Evolutionary conservation across 2,113 vertebrate genomes (phyloP).

Genomic region (Neomonachus schauinslandi): DNA sequence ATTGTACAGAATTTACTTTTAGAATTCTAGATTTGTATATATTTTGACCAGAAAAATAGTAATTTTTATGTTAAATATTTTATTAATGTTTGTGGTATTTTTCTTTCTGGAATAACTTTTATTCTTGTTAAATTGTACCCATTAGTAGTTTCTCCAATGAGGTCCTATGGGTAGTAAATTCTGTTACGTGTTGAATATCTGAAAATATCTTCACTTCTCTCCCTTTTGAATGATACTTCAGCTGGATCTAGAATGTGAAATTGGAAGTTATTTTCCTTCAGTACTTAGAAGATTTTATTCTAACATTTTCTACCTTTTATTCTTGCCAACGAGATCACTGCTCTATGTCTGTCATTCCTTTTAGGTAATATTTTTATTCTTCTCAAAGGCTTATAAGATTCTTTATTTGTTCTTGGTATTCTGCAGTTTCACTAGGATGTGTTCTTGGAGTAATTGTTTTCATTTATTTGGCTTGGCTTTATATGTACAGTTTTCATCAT

Average conservation of each 20-base stretch:
- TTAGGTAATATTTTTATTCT: background rate
- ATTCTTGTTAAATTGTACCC: background rate
- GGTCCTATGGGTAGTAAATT: background rate
- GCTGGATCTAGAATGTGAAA: background rate
- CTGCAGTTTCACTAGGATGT: background rate
- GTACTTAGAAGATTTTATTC: background rate
- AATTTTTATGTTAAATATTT: background rate
- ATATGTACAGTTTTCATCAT: background rate
- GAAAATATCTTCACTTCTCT: background rate
- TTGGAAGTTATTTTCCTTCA: background rate
- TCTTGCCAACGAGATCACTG: background rate
- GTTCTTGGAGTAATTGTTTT: background rate
- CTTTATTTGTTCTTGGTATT: background rate
- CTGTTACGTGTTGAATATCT: background rate
- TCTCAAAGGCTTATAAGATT: background rate
- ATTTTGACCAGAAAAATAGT: background rate
- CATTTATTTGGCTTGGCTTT: background rate
- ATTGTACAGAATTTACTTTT: background rate
- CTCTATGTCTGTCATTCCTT: background rate
- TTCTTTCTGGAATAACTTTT: background rate
- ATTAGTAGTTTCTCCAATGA: background rate
- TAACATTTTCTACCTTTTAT: background rate
- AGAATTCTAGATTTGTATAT: background rate
- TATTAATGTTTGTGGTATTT: background rate
- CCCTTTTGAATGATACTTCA: background rate